Percentiles rank a stretch among this genome's conserved stretches.
Conservation (phyloP, 2,113 vertebrate species). For the Egretta garzetta region DNA sequence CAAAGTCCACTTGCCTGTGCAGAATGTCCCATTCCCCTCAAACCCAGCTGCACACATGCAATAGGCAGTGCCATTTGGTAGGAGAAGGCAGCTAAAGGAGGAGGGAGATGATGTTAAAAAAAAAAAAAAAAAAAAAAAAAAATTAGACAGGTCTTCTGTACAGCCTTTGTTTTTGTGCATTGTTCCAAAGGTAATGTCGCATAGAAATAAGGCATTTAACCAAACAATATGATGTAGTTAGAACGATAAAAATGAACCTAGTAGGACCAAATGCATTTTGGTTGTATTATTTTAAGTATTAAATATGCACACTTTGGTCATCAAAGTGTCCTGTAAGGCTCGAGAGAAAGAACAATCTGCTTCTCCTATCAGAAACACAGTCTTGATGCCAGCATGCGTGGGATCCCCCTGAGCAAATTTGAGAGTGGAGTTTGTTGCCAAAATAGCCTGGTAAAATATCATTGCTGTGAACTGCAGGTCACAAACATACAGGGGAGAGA, state of each 20-base stretch:
- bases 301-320: not conserved
- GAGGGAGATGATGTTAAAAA: not conserved
- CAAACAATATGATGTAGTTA: not conserved
- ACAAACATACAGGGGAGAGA: rapidly evolving
- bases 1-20: conserved; percentile 78
- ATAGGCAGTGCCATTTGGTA: conserved; percentile 34
- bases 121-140: not conserved
- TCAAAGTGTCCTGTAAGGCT: not conserved
- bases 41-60: conserved; percentile 91
- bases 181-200: not conserved
- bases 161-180: not conserved
- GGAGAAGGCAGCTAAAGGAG: conserved; percentile 77
- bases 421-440: not conserved
- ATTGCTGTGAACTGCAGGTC: not conserved
- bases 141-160: not conserved
- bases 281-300: not conserved
- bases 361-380: not conserved
- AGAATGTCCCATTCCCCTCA: conserved; percentile 86
- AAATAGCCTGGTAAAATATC: not conserved
- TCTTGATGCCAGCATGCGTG: not conserved
- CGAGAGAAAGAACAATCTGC: not conserved
- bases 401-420: not conserved
- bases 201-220: not conserved
- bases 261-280: not conserved
- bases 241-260: not conserved